Base-by-base conservation (phyloP, 2,797 vertebrate genomes). In the Distichodus sexfasciatus region DNA sequence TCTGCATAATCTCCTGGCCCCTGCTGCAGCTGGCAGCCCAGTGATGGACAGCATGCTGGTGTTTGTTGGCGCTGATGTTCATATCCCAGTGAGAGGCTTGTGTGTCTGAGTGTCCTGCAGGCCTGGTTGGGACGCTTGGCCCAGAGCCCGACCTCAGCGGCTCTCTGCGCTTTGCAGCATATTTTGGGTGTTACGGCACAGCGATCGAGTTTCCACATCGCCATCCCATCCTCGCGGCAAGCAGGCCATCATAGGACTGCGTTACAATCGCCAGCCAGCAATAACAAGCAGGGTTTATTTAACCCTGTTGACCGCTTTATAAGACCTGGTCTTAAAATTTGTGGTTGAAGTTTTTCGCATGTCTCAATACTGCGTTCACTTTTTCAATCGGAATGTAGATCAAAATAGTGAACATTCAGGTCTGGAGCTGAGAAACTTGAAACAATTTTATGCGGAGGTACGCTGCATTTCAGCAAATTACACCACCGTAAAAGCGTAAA, bases 171-270 rank as follows among this genome's bases (percentile, higher is more conserved):
- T 83, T 76, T 78, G 71, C 65, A 78, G 69, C 76, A 80, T 82
- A 72, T 82, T 81, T 80, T 62, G 50, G 63, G 55, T 48, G 68
- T 83, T 78, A 80, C 74, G 46, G 63, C 75, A 68, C 68, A 23
- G 21, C 77, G 77, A 75, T 89, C 72, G 58, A 67, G 78, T 87
- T 87, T 87, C 85, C 76, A 44, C 58, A n/a, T n/a, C n/a, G n/a
- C n/a, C n/a, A n/a, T n/a, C n/a, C n/a, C n/a, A n/a, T n/a, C 43
- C 3, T 4, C 21, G 35, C 8, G 46, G 21, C 14, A 38, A 54
- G 4, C 24, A 47, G 19, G 65, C 38, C 55, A 69, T 46, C 51
- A 46, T 66, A 55, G 55, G 29, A 62, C 53, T 72, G 72, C 60
- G 66, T 67, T 63, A 66, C 35, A 48, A 66, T 66, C 41, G 24